Evolutionary conservation across 1,140 invertebrate genomes (phyloP), one percentile per base, ranked within the genome.

Genomic region (Drosophila lowei): DNA sequence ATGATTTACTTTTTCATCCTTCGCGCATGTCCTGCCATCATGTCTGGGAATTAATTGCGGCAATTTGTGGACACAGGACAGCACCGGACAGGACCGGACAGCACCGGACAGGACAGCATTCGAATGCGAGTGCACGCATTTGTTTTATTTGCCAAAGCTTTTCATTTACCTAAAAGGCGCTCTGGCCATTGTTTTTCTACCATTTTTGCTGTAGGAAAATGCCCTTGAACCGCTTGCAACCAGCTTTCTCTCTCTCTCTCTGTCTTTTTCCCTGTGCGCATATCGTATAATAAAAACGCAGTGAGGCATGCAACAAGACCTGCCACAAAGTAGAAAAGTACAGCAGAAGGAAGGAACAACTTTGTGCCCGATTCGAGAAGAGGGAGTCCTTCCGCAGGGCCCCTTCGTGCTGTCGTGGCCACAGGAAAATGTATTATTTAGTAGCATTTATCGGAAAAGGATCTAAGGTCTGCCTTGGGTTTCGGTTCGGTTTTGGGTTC

Each of bases 141-240:
- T 76, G 67, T 76, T 76, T 68, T 63, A 75, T 75, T 68, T 67
- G 53, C 62, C 48, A 46, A 57, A 64, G 71, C 62, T 59, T 66
- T 74, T 74, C 71, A 75, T 75, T 73, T 67, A 54, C 50, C 42
- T 76, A 75, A 75, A 75, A 75, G 49, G 62, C 66, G 30, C 57
- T 25, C 23, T 61, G 55, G 56, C 34, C 63, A 76, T 76, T 75
- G 72, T 76, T 76, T 72, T 41, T 38, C 15, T 64, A 63, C 47
- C 60, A 52, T 57, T 65, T 54, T 59, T 67, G 58, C 41, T 54
- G 58, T 42, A 61, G 76, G 58, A 8, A 34, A 42, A 49, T 80
- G 81, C 80, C 81, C 81, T 86, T 86, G 81, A 81, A 85, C 83
- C 76, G 81, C 67, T 63, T 84, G 70, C 71, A 72, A 72, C 80